Evolutionary conservation across 2,113 vertebrate genomes (phyloP).

Genomic region (Thamnophis sirtalis): DNA sequence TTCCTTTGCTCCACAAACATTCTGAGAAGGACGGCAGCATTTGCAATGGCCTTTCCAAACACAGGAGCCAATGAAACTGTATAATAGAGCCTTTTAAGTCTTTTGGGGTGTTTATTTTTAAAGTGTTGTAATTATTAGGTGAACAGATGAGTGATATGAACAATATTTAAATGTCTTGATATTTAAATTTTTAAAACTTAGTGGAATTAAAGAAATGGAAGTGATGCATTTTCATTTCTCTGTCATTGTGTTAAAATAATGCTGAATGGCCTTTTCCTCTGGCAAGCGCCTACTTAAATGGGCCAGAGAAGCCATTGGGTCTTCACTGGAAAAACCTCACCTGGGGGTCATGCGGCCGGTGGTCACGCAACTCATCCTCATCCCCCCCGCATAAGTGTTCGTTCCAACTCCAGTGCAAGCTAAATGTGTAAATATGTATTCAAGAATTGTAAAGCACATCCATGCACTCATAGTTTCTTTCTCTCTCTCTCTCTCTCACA

Average conservation of each 20-base stretch:
- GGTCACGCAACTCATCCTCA: slow-evolving; percentile 45
- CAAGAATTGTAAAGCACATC: slow-evolving; percentile 65
- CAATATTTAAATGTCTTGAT: slow-evolving; percentile 70
- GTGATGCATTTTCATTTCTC: slow-evolving; percentile 51
- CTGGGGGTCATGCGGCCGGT: slow-evolving; percentile 37
- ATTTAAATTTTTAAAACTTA: slow-evolving; percentile 66
- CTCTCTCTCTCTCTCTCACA: not conserved
- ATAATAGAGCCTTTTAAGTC: slow-evolving; percentile 63
- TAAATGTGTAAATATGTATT: slow-evolving; percentile 62
- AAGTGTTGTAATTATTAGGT: slow-evolving; percentile 69
- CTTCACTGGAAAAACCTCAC: slow-evolving; percentile 53
- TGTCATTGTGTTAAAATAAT: slow-evolving; percentile 49
- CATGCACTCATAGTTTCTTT: not conserved
- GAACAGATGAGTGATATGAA: slow-evolving; percentile 69
- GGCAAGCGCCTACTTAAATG: slow-evolving; percentile 51
- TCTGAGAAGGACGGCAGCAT: slow-evolving; percentile 49
- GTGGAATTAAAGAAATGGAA: slow-evolving; percentile 56
- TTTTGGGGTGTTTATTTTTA: slow-evolving; percentile 59
- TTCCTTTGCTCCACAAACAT: slow-evolving; percentile 55
- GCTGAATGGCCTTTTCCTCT: slow-evolving; percentile 52
- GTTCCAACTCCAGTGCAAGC: slow-evolving; percentile 57
- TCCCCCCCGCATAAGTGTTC: slow-evolving; percentile 52
- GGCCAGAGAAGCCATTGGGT: slow-evolving; percentile 58
- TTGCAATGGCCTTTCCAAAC: slow-evolving; percentile 42
- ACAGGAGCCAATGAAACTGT: slow-evolving; percentile 51